A percentile compares a stretch with the other conserved stretches of the same genome.
These are phyloP conservation scores for Choloepus hoffmanni DNA, from an alignment of 2,113 vertebrate species.

Conservation along the genomic window DNA sequence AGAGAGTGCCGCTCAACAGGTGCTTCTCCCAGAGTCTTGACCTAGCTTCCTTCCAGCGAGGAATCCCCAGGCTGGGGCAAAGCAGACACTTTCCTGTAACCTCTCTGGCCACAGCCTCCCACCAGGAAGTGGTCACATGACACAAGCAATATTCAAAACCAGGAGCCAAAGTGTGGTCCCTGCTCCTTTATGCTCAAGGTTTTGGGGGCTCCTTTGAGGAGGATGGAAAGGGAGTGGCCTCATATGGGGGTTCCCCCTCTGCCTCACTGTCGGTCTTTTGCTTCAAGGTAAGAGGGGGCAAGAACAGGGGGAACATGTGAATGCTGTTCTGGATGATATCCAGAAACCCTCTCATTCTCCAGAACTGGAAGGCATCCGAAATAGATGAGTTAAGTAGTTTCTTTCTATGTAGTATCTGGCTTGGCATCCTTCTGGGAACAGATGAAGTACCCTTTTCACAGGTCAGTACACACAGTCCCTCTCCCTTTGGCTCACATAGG, in stretches of 20 bases:
- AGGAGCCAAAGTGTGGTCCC: constrained; percentile 1
- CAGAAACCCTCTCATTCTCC: neutral
- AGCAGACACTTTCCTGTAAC: neutral
- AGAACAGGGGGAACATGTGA: neutral
- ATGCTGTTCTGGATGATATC: neutral
- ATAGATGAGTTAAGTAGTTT: neutral
- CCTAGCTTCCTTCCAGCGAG: neutral
- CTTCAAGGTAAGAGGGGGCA: constrained; percentile 54
- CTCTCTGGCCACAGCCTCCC: constrained; percentile 21
- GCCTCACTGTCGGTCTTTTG: constrained; percentile 32
- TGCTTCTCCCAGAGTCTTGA: neutral
- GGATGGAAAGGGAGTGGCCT: neutral
- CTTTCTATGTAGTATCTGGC: neutral
- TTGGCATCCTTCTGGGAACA: neutral
- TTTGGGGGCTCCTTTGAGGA: constrained; percentile 20
- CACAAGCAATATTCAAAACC: constrained; percentile 54
- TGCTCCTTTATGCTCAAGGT: constrained; percentile 49
- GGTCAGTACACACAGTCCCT: neutral
- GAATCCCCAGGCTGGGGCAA: neutral
- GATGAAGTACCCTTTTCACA: neutral
- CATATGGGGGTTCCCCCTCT: neutral
- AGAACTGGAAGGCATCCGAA: neutral
- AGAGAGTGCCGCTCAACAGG: neutral
- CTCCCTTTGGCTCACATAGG: neutral
- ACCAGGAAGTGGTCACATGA: constrained; percentile 1